Conservation (phyloP, 1,140 invertebrate species). For the Cryptotermes secundus region DNA sequence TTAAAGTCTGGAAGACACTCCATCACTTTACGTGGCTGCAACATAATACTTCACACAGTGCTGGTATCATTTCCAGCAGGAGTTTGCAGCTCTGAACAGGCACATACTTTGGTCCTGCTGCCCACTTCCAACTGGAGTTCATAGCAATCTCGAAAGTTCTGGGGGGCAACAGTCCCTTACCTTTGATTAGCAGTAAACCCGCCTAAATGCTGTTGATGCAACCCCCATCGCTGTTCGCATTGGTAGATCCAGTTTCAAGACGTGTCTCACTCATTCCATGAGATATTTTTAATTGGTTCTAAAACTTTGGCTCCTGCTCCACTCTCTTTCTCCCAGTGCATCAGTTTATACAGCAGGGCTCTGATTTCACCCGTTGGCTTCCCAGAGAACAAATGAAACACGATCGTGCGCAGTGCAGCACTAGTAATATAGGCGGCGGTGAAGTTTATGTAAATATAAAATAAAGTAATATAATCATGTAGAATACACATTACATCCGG, state of each 20-base stretch:
- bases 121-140: neutral
- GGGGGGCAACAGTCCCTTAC: neutral
- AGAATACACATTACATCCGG: slow-evolving; percentile 19
- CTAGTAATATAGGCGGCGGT: slow-evolving; percentile 5
- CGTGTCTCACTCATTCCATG: neutral
- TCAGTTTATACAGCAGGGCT: slow-evolving; percentile 8
- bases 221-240: too few relatives aligned
- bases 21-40: too few relatives aligned
- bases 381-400: slow-evolving; percentile 17
- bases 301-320: slow-evolving; percentile 1
- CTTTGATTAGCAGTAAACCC: slow-evolving; percentile 16
- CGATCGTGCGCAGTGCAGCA: neutral
- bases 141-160: neutral
- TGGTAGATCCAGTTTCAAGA: neutral
- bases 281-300: slow-evolving; percentile 17
- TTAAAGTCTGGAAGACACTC: too few relatives aligned
- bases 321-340: neutral
- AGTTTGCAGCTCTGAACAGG: neutral
- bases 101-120: neutral
- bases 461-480: slow-evolving; percentile 6
- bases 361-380: neutral
- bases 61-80: neutral
- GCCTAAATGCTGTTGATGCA: neutral
- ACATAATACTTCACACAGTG: neutral
- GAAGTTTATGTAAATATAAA: slow-evolving; percentile 19